Evolutionary conservation across 2,888 invertebrate species (phyloP).

Genomic region (Onthophagus sagittarius): DNA sequence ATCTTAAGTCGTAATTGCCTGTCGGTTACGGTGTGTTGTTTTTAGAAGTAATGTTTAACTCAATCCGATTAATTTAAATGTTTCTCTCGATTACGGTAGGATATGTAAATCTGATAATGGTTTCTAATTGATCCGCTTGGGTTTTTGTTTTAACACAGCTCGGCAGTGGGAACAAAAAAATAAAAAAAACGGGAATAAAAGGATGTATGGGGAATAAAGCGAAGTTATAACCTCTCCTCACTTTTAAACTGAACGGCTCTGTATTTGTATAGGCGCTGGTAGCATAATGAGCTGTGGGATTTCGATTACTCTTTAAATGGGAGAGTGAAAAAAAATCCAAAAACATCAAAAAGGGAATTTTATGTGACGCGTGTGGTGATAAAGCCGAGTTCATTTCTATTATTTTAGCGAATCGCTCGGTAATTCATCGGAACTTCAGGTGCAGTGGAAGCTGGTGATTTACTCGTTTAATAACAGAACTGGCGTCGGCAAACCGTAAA

Average conservation of each 20-base stretch:
- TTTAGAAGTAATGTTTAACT: background rate
- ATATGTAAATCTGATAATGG: background rate
- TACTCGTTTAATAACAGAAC: constrained; percentile 36
- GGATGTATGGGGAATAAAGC: background rate
- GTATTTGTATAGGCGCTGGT: background rate
- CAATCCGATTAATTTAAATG: background rate
- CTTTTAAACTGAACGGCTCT: background rate
- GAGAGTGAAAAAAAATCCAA: background rate
- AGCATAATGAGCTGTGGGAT: background rate
- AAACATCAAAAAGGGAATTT: background rate
- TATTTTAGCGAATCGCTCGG: background rate
- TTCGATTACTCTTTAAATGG: background rate
- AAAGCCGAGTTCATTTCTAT: background rate
- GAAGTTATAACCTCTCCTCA: background rate
- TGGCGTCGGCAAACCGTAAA: constrained; percentile 34
- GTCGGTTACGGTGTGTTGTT: background rate
- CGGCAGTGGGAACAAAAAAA: background rate
- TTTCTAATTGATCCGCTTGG: background rate
- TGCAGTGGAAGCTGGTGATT: constrained; percentile 29
- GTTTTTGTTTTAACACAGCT: background rate
- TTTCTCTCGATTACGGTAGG: background rate
- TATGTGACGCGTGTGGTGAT: background rate
- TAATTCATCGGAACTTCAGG: constrained; percentile 23
- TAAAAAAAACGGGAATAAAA: background rate
- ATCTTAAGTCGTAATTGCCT: background rate